A percentile compares a stretch with the other conserved stretches of the same genome.
These are phyloP conservation scores for Dorcus hopei DNA, from an alignment of 2,888 invertebrate species.

Conservation along the genomic window DNA sequence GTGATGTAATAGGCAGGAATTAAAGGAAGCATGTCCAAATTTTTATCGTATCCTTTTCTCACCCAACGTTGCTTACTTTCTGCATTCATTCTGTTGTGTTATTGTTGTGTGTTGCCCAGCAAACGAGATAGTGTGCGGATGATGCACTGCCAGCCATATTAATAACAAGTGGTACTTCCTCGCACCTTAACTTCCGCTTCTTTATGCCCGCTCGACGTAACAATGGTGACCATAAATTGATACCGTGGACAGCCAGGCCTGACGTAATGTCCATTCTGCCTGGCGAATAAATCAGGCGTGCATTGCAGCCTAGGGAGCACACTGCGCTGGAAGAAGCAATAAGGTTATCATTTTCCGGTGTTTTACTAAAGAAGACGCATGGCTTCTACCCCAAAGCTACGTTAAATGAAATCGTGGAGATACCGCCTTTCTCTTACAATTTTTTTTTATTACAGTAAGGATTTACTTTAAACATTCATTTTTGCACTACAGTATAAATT, in stretches of 20 bases:
- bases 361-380: slow-evolving; percentile 44
- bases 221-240: slow-evolving; percentile 39
- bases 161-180: slow-evolving; percentile 36
- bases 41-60: too few species aligned
- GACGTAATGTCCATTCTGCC: slow-evolving; percentile 40
- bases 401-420: slow-evolving; percentile 24
- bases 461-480: too few species aligned
- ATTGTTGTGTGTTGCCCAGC: slow-evolving; percentile 16
- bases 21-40: too few species aligned
- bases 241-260: slow-evolving; percentile 34
- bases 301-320: slow-evolving; percentile 32
- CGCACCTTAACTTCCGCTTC: slow-evolving; percentile 35
- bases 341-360: slow-evolving; percentile 46
- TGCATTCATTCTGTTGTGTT: slow-evolving; percentile 17
- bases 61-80: too few species aligned
- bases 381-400: slow-evolving; percentile 28
- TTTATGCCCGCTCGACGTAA: slow-evolving; percentile 27
- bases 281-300: slow-evolving; percentile 39
- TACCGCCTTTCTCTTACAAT: background rate
- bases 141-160: slow-evolving; percentile 29
- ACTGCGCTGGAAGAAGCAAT: slow-evolving; percentile 40
- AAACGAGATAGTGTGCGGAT: slow-evolving; percentile 16
- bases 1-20: too few species aligned
- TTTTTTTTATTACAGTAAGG: background rate
- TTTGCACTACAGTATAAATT: too few species aligned